phyloP scores from a whole-genome alignment of 2,113 vertebrate genomes.

The Hymenochirus boettgeri region DNA sequence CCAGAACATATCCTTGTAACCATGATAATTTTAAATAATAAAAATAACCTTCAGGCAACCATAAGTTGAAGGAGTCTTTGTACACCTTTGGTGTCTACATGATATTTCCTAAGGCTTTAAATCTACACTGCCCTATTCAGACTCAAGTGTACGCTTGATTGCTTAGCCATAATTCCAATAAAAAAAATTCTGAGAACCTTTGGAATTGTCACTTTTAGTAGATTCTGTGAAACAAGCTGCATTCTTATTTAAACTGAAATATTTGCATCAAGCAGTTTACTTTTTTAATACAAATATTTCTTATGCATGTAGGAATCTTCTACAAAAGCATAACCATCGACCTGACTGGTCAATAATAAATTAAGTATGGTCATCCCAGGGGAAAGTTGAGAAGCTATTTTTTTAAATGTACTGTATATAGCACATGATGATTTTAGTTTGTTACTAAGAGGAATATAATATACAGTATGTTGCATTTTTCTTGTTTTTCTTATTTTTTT shows the following conservation, averaged over 20 bases:
- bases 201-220: conserved; percentile 28
- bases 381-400: not conserved
- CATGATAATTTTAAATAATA: conserved; percentile 26
- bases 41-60: conserved; percentile 32
- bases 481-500: no score
- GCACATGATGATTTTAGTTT: not conserved
- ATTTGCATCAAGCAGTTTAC: conserved; percentile 27
- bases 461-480: no score
- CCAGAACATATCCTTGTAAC: conserved; percentile 2
- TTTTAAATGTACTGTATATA: not conserved
- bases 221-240: conserved; percentile 14
- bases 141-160: conserved; percentile 11
- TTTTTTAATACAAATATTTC: no score
- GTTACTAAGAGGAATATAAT: no score
- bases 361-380: not conserved
- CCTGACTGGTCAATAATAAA: not conserved
- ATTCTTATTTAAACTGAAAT: conserved; percentile 12
- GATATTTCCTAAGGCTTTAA: conserved; percentile 17
- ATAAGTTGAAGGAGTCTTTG: conserved; percentile 12
- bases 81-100: conserved; percentile 20
- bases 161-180: conserved; percentile 24
- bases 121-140: conserved; percentile 9
- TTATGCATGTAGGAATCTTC: conserved; percentile 12
- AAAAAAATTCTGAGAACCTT: conserved; percentile 5
- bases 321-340: conserved; percentile 7